Evolutionary conservation across 1,140 invertebrate genomes (phyloP).

Genomic region (Drosophila pruinosa): DNA sequence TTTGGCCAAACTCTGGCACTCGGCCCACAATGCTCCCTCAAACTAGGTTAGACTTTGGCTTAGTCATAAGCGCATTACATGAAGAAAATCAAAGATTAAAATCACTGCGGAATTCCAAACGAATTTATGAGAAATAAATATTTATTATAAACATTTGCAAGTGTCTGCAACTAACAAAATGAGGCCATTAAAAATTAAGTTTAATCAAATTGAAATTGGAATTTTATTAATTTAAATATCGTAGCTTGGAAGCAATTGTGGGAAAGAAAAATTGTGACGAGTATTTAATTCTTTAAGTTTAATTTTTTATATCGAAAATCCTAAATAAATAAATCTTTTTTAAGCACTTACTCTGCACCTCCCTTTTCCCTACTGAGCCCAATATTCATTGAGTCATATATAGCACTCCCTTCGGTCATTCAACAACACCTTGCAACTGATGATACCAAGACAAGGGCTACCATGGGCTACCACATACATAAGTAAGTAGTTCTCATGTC

Average conservation of each 20-base stretch:
- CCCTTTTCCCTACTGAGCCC: background rate
- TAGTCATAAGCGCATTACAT: conserved; percentile 46
- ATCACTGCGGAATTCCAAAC: conserved; percentile 33
- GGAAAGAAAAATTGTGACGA: too few species aligned
- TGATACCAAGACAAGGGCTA: background rate
- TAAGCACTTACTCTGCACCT: background rate
- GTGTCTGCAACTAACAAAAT: background rate
- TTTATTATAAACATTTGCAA: conserved; percentile 26
- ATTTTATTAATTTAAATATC: background rate
- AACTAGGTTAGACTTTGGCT: conserved; percentile 48
- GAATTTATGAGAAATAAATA: conserved; percentile 40
- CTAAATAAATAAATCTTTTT: background rate
- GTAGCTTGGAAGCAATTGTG: too few species aligned
- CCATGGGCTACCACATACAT: background rate
- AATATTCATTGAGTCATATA: background rate
- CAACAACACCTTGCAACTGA: background rate
- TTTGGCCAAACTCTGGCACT: conserved; percentile 21
- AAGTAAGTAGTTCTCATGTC: conserved; percentile 14
- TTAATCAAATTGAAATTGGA: too few species aligned
- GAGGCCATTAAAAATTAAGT: too few species aligned
- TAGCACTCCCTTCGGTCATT: background rate
- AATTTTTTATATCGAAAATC: background rate
- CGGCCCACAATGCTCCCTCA: conserved; percentile 35
- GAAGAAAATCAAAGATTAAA: conserved; percentile 19
- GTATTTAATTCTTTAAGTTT: too few species aligned